Evolutionary conservation across 1,140 invertebrate genomes (phyloP), one percentile per base, ranked within the genome.

Genomic region (Eumaeus atala): DNA sequence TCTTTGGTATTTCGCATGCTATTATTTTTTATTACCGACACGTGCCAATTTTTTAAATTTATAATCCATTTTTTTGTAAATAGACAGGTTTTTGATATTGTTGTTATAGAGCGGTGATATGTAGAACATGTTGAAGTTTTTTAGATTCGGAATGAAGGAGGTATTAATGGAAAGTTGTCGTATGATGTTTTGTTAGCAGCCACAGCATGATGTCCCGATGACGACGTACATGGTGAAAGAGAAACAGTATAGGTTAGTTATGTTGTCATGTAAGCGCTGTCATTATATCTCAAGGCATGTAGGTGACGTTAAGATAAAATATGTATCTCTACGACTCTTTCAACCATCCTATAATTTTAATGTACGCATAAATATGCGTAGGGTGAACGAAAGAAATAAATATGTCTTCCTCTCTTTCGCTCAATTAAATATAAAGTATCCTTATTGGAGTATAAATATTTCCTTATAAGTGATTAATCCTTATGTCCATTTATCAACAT

Each of bases 1-100:
- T 66, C 63, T 84, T 85, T 28, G 80, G 77, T n/a, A 60, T 59
- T 48, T 84, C 80, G 38, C 77, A 74, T 18, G 79, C 78, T 84
- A 38, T 16, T 49, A 16, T 36, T 50, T 14, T 16, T n/a, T 47
- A 7, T 44, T 11, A 14, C 14, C 9, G 28, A 34, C 34, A 12
- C 8, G 0, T 40, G 12, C 16, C 17, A 9, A 18, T 21, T 6
- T 21, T 21, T 48, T 3, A n/a, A 42, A 42, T 12, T 42, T 11
- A 42, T n/a, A n/a, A n/a, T n/a, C 12, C 17, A 14, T 12, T 42
- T n/a, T n/a, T 42, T 42, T 42, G 11, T n/a, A 9, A 4, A 3
- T 0, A 12, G 9, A 12, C n/a, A 2, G 17, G 11, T 16, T 42
- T 42, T n/a, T n/a, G n/a, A n/a, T n/a, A 16, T 42, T 42, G 9